Conservation (phyloP, 1,140 invertebrate species). For the Pentalonia nigronervosa region DNA sequence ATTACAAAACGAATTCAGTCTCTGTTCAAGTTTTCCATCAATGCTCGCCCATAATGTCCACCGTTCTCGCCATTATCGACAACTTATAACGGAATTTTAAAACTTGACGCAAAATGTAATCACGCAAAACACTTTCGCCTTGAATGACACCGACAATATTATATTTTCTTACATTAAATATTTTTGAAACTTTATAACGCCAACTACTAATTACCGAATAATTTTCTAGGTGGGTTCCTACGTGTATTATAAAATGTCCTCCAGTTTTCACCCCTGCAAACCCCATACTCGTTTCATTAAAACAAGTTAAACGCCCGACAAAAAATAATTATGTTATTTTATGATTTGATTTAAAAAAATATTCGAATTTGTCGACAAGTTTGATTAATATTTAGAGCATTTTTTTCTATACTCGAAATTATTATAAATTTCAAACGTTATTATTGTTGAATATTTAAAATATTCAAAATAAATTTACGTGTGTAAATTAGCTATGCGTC, state of each 20-base stretch:
- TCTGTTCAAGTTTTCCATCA: conserved; percentile 42
- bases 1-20: conserved; percentile 48
- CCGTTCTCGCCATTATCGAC: not conserved
- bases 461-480: too few relatives aligned
- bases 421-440: too few relatives aligned
- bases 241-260: too few relatives aligned
- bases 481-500: not conserved
- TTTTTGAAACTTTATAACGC: not conserved
- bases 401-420: too few relatives aligned
- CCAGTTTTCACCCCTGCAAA: not conserved
- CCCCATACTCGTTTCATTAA: too few relatives aligned
- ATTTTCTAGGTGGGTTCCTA: too few relatives aligned
- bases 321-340: too few relatives aligned
- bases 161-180: not conserved
- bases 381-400: too few relatives aligned
- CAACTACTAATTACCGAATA: not conserved
- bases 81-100: conserved; percentile 36
- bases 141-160: conserved; percentile 9
- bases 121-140: not conserved
- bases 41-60: not conserved
- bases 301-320: too few relatives aligned
- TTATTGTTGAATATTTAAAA: not conserved
- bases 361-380: too few relatives aligned
- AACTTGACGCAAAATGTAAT: conserved; percentile 22
- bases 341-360: too few relatives aligned